Evolutionary conservation across 1,140 invertebrate species (phyloP), one percentile per base, ranked within the genome.

Genomic region (Zaprionus davidi): DNA sequence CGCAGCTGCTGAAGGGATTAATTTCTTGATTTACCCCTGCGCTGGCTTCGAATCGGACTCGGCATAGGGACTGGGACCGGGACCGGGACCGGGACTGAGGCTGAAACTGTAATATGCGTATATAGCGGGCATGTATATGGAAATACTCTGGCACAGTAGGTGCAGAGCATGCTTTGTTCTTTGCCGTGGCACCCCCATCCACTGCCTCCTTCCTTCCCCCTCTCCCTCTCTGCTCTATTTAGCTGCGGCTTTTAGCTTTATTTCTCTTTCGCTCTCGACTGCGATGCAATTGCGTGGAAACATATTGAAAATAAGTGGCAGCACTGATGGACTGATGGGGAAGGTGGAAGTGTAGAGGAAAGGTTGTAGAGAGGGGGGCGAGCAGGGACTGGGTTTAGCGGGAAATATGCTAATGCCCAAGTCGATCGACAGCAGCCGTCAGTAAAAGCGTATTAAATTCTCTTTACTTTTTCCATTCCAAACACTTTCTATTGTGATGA

Each of bases 21-120:
- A 90, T 90, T 90, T 91, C 87, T 90, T 91, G 86, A 90, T 90
- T 87, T 87, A 91, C 82, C 86, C 86, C 58, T 65, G 81, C 17
- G 22, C 22, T 26, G 24, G 28, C 36, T 17, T 56, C 28, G 26
- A 31, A 24, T 66, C 34, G 38, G 13, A 24, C 20, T 24, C 22
- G 36, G 9, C 51, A 11, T 0, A 34, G 31, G 31, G 38, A 17
- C 2, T 20, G n/a, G 1, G 7, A 2, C n/a, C 3, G 5, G 15
- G n/a, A n/a, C n/a, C n/a, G 41, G 7, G 41, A n/a, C n/a, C 1
- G 31, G 9, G 31, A 0, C 9, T 11, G 31, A 11, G 31, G 31
- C 28, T 7, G 28, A 6, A 7, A 31, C 28, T 31, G 15, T 24
- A 15, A 62, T 56, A 31, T 20, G 26, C 5, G 26, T 6, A 60